Conservation (phyloP, 2,888 invertebrate species). For the Lochmaea capreae region DNA sequence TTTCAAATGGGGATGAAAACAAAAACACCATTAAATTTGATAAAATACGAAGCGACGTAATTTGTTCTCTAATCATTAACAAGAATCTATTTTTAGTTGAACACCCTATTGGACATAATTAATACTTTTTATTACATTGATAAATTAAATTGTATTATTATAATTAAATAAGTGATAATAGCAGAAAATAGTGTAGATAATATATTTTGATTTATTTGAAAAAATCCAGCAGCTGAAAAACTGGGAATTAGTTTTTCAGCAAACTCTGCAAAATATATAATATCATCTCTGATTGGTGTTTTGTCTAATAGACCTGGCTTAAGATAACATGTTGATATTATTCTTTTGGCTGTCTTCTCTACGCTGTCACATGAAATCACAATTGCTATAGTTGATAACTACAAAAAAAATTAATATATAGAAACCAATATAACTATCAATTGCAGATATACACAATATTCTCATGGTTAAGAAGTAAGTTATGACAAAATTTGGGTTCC, state of each 20-base stretch:
- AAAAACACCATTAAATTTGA: too few species aligned
- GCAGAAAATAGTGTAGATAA: slow-evolving; percentile 40
- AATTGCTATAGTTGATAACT: slow-evolving; percentile 42
- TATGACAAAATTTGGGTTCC: too few species aligned
- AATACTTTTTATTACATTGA: slow-evolving; percentile 20
- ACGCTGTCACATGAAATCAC: slow-evolving; percentile 42
- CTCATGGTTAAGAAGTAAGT: too few species aligned
- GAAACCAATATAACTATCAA: too few species aligned
- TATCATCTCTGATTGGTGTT: slow-evolving; percentile 34
- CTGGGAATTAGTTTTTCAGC: slow-evolving; percentile 37
- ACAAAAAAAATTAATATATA: slow-evolving; percentile 20
- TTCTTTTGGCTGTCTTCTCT: slow-evolving; percentile 36
- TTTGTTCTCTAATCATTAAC: too few species aligned
- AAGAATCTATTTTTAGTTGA: too few species aligned
- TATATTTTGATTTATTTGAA: slow-evolving; percentile 40
- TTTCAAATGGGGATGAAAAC: too few species aligned
- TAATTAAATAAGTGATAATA: slow-evolving; percentile 43
- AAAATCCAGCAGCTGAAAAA: slow-evolving; percentile 46
- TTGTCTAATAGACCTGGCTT: slow-evolving; percentile 39
- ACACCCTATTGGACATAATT: too few species aligned
- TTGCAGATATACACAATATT: too few species aligned
- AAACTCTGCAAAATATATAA: slow-evolving; percentile 34
- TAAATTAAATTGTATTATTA: slow-evolving; percentile 44
- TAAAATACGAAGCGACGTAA: too few species aligned
- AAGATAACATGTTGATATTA: slow-evolving; percentile 38